Percentiles rank a stretch among this genome's conserved stretches.
These are phyloP conservation scores for Melanostoma scalare DNA, from an alignment of 2,888 invertebrate genomes.

Conservation along the genomic window DNA sequence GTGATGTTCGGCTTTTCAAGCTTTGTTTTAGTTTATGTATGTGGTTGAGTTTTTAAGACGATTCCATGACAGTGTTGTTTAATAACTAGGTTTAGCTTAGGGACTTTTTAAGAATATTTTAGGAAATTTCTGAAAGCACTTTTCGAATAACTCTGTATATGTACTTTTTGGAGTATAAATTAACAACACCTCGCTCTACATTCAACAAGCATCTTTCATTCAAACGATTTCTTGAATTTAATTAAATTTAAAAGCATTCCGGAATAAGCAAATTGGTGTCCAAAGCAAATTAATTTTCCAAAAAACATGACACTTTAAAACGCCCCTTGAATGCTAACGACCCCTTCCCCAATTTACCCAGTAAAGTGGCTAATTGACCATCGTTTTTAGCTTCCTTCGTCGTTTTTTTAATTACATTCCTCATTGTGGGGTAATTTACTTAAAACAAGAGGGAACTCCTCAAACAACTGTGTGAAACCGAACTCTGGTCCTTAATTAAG, in stretches of 20 bases:
- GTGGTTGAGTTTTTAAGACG: too few relatives aligned
- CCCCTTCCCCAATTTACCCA: constrained; percentile 29
- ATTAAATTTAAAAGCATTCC: not conserved
- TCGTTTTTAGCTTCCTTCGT: constrained; percentile 59
- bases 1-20: too few relatives aligned
- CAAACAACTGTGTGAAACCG: constrained; percentile 64
- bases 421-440: constrained; percentile 66
- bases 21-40: too few relatives aligned
- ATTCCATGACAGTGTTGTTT: too few relatives aligned
- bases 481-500: constrained; percentile 67
- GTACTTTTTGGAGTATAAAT: too few relatives aligned
- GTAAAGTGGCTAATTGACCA: constrained; percentile 70
- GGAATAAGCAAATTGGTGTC: constrained; percentile 43
- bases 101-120: too few relatives aligned
- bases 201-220: too few relatives aligned
- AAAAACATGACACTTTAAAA: constrained; percentile 55
- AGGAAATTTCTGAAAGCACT: too few relatives aligned
- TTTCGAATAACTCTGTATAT: too few relatives aligned
- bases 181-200: too few relatives aligned
- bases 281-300: constrained; percentile 62
- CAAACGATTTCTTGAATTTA: too few relatives aligned
- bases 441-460: constrained; percentile 59
- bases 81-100: too few relatives aligned
- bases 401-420: constrained; percentile 67
- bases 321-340: not conserved